These are phyloP conservation scores for Tetragonula carbonaria DNA, from an alignment of 2,888 invertebrate species.

Conservation along the genomic window DNA sequence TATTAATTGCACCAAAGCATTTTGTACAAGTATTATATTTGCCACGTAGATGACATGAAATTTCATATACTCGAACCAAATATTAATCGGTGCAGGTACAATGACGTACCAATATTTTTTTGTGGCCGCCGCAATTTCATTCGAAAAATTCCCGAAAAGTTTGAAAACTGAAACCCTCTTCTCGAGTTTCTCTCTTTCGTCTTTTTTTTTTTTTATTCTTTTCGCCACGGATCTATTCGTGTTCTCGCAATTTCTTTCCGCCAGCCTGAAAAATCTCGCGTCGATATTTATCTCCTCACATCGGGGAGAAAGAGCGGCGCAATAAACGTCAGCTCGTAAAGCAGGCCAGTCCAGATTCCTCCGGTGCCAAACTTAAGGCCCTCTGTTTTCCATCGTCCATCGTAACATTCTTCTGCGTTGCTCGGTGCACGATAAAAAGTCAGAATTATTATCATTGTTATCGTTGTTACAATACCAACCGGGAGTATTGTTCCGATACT, in stretches of 20 bases:
- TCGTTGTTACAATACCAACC: neutral
- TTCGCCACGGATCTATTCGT: constrained; percentile 1
- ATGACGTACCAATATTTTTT: too few relatives aligned
- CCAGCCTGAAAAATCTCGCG: constrained; percentile 33
- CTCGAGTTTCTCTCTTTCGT: too few relatives aligned
- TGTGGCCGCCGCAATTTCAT: too few relatives aligned
- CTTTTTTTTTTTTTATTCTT: neutral
- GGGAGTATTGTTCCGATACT: neutral
- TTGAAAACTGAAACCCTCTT: too few relatives aligned
- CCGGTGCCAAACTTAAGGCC: constrained; percentile 23
- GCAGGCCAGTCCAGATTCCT: constrained; percentile 39
- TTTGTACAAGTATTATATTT: too few relatives aligned
- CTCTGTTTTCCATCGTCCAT: constrained; percentile 33
- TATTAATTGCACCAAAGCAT: too few relatives aligned
- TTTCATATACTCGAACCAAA: too few relatives aligned
- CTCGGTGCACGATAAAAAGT: constrained; percentile 26
- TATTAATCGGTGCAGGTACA: too few relatives aligned
- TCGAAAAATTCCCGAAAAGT: too few relatives aligned
- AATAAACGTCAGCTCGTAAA: constrained; percentile 73
- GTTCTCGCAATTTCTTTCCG: constrained; percentile 58
- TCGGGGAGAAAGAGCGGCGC: constrained; percentile 68
- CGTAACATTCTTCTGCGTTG: constrained; percentile 22
- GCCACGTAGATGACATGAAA: too few relatives aligned
- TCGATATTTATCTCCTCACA: constrained; percentile 71
- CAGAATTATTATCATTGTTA: constrained; percentile 6